Conservation (phyloP, 2,888 invertebrate genomes). For the Zhuqinia jingwanae region DNA sequence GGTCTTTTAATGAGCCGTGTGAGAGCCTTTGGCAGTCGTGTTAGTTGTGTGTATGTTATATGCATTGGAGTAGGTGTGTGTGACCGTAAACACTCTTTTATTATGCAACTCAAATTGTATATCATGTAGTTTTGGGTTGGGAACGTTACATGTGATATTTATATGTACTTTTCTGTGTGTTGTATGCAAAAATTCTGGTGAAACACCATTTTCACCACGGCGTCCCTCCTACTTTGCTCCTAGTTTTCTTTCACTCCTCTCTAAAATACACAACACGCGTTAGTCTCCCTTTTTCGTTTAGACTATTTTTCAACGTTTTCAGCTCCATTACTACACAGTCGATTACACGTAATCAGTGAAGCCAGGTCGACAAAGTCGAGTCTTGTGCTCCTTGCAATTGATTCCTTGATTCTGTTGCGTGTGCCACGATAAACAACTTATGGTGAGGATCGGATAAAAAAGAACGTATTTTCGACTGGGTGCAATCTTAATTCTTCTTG, state of each 20-base stretch:
- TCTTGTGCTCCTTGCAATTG: conserved; percentile 9
- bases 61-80: neutral
- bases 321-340: conserved; percentile 58
- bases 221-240: conserved; percentile 64
- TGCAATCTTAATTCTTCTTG: too few species aligned
- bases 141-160: conserved; percentile 33
- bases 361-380: conserved; percentile 48
- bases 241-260: conserved; percentile 8
- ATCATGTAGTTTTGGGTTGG: neutral
- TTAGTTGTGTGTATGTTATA: too few species aligned
- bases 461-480: too few species aligned
- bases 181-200: conserved; percentile 57
- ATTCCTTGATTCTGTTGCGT: conserved; percentile 3
- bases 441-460: too few species aligned
- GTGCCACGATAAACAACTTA: neutral
- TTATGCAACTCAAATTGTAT: conserved; percentile 54
- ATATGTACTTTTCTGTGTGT: conserved; percentile 2
- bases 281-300: neutral
- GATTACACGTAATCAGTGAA: conserved; percentile 68
- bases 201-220: conserved; percentile 57
- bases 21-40: neutral
- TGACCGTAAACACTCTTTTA: conserved; percentile 7
- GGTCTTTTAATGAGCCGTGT: conserved; percentile 59
- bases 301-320: conserved; percentile 57
- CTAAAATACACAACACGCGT: conserved; percentile 26